These are phyloP conservation scores for Rhinopithecus roxellana DNA, from an alignment of 2,113 vertebrate species.

Conservation along the genomic window DNA sequence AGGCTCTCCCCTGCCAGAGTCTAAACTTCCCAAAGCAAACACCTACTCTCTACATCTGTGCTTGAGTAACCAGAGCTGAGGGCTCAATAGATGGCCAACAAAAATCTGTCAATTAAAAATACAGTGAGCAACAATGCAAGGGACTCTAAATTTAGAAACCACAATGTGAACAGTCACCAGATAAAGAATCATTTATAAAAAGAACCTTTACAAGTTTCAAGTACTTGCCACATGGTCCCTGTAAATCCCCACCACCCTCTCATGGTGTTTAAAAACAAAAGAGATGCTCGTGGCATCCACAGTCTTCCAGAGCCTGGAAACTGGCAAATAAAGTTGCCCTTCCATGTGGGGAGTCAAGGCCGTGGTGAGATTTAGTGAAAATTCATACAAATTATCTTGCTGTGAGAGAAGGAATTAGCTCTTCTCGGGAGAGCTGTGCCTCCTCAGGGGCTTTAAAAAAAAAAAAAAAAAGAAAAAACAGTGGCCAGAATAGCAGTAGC, in stretches of 20 bases:
- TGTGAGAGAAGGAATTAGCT: not conserved
- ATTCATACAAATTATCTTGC: not conserved
- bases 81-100: no score
- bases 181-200: not conserved
- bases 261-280: not conserved
- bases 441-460: not conserved
- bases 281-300: no score
- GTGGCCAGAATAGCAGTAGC: not conserved
- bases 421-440: not conserved
- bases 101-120: not conserved
- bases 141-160: not conserved
- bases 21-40: not conserved
- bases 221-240: not conserved
- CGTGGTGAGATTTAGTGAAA: not conserved
- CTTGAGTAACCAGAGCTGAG: not conserved
- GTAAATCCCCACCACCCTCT: not conserved
- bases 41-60: not conserved
- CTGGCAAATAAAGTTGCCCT: not conserved
- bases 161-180: not conserved
- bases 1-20: not conserved
- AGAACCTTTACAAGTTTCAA: not conserved
- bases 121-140: not conserved
- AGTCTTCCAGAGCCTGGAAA: not conserved
- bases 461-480: no score
- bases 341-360: not conserved